Base-by-base conservation (phyloP, 2,888 invertebrate genomes). In the Ectemnius continuus region DNA sequence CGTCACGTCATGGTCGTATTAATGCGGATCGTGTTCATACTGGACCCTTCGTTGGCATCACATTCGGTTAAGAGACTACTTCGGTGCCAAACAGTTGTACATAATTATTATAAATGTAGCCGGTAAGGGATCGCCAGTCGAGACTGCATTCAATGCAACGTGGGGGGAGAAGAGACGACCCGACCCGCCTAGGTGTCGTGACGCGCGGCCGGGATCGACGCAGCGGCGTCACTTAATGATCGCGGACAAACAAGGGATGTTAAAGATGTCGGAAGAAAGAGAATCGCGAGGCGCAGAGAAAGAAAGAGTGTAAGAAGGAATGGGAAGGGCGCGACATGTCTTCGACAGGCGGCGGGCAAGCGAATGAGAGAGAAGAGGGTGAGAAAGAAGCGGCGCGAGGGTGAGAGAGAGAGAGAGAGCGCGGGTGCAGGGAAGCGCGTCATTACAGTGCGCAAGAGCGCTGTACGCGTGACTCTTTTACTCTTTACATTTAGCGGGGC, bases 1-100 rank as follows among this genome's bases (percentile, higher is more conserved):
- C 52, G 52, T 52, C 8, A 16, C 52, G 13, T 52, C 52, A 5
- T 52, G 52, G 16, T 13, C 36, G 57, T 18, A 23, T 52, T 13
- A 64, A 28, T n/a, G 69, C 66, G 70, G 60, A 67, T 76, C 62
- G 70, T 73, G 71, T 76, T 81, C 79, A 72, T 73, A 66, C 72
- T 81, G 74, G 74, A 82, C 70, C 70, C 60, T 82, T 76, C 72
- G 72, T 73, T 79, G 80, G 80, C 76, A 81, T 81, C 81, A 36
- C 36, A 66, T 76, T 70, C 79, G 76, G 74, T 73, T 67, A 71
- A 75, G 71, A 75, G 70, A 76, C 71, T 84, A 80, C 87, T 86
- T 80, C 83, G 88, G 90, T 91, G 91, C 91, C 90, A 90, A 90
- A 88, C 77, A 88, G 87, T 87, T 90, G 90, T 89, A 90, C 75